Conservation (phyloP, 2,113 vertebrate species). For the Calyptommatus sinebrachiatus region DNA sequence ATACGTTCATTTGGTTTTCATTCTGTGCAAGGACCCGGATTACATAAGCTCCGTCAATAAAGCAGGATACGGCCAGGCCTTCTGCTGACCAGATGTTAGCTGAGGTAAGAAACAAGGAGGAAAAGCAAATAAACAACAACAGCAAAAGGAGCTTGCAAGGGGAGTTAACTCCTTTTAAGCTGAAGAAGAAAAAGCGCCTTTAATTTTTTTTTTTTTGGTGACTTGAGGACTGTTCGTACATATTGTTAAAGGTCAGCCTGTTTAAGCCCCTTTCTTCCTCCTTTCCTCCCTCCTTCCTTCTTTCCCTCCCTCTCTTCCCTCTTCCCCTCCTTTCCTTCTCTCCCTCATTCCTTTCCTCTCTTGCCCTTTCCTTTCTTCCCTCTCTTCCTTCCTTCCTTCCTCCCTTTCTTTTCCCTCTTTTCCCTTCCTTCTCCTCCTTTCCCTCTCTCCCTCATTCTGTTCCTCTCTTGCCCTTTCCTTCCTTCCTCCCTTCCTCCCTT, state of each 20-base stretch:
- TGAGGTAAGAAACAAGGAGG: slow-evolving; percentile 38
- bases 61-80: slow-evolving; percentile 51
- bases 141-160: slow-evolving; percentile 26
- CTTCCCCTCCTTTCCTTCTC: no score
- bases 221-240: neutral
- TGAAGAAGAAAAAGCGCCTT: slow-evolving; percentile 13
- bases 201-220: neutral
- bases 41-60: slow-evolving; percentile 59
- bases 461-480: no score
- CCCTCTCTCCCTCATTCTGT: no score
- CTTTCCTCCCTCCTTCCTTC: no score
- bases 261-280: no score
- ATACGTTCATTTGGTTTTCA: slow-evolving; percentile 61
- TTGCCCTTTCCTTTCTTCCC: no score
- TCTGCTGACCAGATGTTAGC: slow-evolving; percentile 82
- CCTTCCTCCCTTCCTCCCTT: no score
- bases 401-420: neutral
- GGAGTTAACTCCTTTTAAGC: slow-evolving; percentile 49
- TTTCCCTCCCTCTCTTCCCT: no score
- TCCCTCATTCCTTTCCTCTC: no score
- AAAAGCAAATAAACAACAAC: slow-evolving; percentile 37
- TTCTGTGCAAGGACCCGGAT: slow-evolving; percentile 63
- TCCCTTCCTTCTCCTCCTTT: no score
- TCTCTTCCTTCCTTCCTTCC: no score
- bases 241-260: no score